These are phyloP conservation scores for Pseudocheirus occidentalis DNA, from an alignment of 2,797 vertebrate species.

Conservation along the genomic window DNA sequence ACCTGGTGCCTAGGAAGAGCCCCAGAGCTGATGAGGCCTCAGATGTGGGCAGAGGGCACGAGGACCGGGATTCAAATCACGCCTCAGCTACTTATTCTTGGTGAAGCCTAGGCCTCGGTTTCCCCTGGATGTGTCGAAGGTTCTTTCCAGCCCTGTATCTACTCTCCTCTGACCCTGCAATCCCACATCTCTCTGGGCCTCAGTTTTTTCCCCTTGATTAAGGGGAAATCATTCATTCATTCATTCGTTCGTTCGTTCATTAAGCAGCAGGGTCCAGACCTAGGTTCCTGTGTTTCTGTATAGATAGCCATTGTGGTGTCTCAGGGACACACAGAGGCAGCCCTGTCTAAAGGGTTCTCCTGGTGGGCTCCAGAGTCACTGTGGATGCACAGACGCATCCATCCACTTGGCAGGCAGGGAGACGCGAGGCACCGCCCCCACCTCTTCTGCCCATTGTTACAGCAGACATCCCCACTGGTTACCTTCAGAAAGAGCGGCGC, in stretches of 20 bases:
- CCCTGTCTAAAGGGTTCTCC: background rate
- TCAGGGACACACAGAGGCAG: background rate
- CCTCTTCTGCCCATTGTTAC: conserved; percentile 46
- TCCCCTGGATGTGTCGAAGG: background rate
- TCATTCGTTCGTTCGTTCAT: too few relatives aligned
- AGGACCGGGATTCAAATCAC: background rate
- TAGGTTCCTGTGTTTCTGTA: background rate
- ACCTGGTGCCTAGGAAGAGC: conserved; percentile 15
- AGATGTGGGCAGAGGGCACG: fast-evolving
- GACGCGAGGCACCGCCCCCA: conserved; percentile 11
- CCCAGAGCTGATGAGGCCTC: background rate
- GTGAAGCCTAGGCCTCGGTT: background rate
- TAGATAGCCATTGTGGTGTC: background rate
- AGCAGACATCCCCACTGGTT: conserved; percentile 67
- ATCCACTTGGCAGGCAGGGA: conserved; percentile 48
- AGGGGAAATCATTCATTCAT: too few relatives aligned
- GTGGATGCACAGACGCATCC: background rate
- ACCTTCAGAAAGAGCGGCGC: conserved; percentile 62
- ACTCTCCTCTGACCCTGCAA: background rate
- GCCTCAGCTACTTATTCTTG: background rate
- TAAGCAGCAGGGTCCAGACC: background rate
- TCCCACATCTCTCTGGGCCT: background rate
- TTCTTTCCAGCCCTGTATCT: background rate
- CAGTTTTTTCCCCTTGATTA: background rate
- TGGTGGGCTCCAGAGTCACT: background rate